phyloP scores from a whole-genome alignment of 1,140 invertebrate species.

The Pararge aegeria region DNA sequence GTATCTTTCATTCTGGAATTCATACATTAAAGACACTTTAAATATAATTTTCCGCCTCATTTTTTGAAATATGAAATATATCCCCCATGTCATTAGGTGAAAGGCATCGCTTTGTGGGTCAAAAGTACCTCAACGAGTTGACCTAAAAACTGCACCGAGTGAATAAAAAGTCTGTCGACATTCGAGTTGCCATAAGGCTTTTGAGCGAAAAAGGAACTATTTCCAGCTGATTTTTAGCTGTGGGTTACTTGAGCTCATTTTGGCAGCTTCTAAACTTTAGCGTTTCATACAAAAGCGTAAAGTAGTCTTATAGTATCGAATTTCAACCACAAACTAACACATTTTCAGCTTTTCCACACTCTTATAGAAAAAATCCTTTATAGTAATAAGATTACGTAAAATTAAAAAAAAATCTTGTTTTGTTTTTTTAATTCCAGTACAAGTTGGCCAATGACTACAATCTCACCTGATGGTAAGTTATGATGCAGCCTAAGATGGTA shows the following conservation, averaged over 20 bases:
- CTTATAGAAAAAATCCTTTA: no score
- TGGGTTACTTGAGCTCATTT: background rate
- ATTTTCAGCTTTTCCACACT: no score
- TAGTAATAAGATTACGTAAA: no score
- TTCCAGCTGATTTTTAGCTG: background rate
- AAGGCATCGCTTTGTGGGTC: constrained; percentile 29
- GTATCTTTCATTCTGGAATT: background rate
- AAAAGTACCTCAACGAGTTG: constrained; percentile 28
- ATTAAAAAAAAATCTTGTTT: no score
- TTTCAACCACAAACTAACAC: background rate
- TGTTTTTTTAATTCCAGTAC: no score
- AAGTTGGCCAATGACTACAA: no score
- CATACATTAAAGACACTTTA: constrained; percentile 9
- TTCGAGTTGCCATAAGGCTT: constrained; percentile 12
- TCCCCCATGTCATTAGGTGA: constrained; percentile 25
- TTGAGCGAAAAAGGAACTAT: constrained; percentile 10
- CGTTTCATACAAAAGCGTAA: background rate
- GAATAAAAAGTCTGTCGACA: constrained; percentile 24
- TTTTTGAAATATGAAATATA: constrained; percentile 23
- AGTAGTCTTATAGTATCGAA: background rate
- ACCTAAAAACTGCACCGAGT: constrained; percentile 25
- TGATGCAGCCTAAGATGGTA: no score
- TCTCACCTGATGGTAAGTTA: no score
- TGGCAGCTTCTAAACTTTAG: background rate
- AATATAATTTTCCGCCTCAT: constrained; percentile 9